phyloP scores from a whole-genome alignment of 2,113 vertebrate species.

The Trematomus loennbergii region DNA sequence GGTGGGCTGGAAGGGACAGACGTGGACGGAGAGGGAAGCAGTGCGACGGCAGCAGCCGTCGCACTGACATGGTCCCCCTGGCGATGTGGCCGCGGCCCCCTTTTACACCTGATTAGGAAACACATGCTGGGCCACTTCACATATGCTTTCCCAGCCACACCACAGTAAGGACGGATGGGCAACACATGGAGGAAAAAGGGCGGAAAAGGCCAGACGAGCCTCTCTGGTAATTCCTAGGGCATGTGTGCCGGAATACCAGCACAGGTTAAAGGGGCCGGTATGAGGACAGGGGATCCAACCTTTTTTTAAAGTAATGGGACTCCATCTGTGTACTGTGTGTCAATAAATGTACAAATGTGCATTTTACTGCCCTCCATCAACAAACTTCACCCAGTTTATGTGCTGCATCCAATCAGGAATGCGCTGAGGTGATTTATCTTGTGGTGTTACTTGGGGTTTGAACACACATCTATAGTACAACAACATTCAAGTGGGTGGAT shows the following conservation, averaged over 20 bases:
- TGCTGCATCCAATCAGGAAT: neutral
- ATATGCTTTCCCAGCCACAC: slow-evolving; percentile 72
- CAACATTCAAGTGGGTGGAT: neutral
- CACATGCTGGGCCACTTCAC: slow-evolving; percentile 76
- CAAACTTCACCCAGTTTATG: neutral
- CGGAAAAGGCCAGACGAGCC: slow-evolving; percentile 44
- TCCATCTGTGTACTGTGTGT: neutral
- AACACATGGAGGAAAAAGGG: slow-evolving; percentile 63
- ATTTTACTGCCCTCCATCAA: neutral
- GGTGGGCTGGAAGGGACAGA: slow-evolving; percentile 76
- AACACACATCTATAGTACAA: neutral
- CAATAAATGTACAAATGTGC: neutral
- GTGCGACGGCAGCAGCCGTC: slow-evolving; percentile 24
- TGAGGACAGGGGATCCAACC: neutral
- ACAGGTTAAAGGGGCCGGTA: neutral
- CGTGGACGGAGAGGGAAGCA: slow-evolving; percentile 24
- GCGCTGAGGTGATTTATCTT: neutral
- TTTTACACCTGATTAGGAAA: slow-evolving; percentile 86
- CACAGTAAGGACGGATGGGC: slow-evolving; percentile 22
- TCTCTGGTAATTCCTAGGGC: slow-evolving; percentile 36
- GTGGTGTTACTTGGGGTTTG: neutral
- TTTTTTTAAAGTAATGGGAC: neutral
- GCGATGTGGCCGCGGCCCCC: slow-evolving; percentile 64
- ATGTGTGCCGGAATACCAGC: slow-evolving; percentile 37
- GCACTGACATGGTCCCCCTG: slow-evolving; percentile 41